A percentile compares a stretch with the other conserved stretches of the same genome.
Evolutionary conservation across 2,888 invertebrate species (phyloP).

Genomic region (Tachina grossa): DNA sequence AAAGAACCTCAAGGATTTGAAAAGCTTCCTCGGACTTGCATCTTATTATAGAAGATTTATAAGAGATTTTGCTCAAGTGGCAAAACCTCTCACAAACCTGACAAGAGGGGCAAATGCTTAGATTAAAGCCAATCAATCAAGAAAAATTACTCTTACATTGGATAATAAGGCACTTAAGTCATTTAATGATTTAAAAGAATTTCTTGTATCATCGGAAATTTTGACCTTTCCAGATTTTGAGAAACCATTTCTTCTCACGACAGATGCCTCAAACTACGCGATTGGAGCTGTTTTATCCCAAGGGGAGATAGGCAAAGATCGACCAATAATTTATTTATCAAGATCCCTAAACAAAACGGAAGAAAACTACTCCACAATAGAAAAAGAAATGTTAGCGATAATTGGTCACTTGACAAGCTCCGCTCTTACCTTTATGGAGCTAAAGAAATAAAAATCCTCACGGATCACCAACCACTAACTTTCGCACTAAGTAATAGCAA

Average conservation of each 20-base stretch:
- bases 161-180: conserved; percentile 30
- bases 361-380: conserved; percentile 47
- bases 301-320: conserved; percentile 42
- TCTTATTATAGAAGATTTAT: conserved; percentile 38
- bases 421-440: conserved; percentile 30
- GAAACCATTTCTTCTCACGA: not conserved
- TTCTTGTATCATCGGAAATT: conserved; percentile 59
- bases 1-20: not conserved
- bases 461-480: no score
- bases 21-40: not conserved
- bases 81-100: conserved; percentile 49
- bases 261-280: not conserved
- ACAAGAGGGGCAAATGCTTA: conserved; percentile 48
- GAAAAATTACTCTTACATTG: conserved; percentile 29
- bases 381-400: conserved; percentile 58
- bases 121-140: conserved; percentile 45
- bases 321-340: conserved; percentile 43
- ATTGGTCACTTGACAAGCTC: conserved; percentile 42
- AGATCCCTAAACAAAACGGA: conserved; percentile 47
- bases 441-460: conserved; percentile 19
- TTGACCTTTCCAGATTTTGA: conserved; percentile 51
- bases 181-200: conserved; percentile 34
- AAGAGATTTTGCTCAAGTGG: conserved; percentile 39
- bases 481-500: not conserved
- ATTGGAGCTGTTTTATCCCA: conserved; percentile 58